Evolutionary conservation across 2,888 invertebrate species (phyloP).

Genomic region (Eupithecia pulchellata): DNA sequence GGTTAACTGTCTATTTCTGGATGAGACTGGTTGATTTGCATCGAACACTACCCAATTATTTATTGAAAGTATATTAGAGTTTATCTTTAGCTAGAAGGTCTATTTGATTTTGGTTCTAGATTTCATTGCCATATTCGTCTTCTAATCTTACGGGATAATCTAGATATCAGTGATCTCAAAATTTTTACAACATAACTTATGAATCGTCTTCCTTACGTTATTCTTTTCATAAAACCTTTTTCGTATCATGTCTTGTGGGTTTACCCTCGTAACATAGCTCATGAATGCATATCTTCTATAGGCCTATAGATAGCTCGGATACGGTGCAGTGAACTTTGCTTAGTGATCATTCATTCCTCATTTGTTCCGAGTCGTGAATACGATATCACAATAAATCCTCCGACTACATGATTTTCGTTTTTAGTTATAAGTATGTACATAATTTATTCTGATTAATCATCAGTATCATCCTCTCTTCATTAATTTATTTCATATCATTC

Average conservation of each 20-base stretch:
- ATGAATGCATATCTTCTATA: constrained; percentile 12
- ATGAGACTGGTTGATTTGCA: constrained; percentile 20
- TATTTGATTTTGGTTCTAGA: background rate
- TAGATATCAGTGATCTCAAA: background rate
- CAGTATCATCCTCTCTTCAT: background rate
- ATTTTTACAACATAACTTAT: background rate
- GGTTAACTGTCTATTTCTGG: constrained; percentile 42
- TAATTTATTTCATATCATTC: background rate
- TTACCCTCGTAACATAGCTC: background rate
- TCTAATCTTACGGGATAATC: background rate
- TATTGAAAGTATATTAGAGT: background rate
- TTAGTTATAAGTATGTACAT: background rate
- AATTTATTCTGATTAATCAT: background rate
- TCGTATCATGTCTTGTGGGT: background rate
- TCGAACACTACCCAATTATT: constrained; percentile 6
- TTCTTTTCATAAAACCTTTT: background rate
- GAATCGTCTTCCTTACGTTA: background rate
- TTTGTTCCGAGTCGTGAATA: constrained; percentile 60
- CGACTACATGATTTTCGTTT: constrained; percentile 2
- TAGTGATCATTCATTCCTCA: constrained; percentile 64
- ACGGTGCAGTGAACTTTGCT: constrained; percentile 65
- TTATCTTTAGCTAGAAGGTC: background rate
- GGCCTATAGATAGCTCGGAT: constrained; percentile 24
- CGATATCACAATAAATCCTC: constrained; percentile 45
- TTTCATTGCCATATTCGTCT: background rate